These are phyloP conservation scores for Perdita meconis DNA, from an alignment of 2,888 invertebrate genomes.

Conservation along the genomic window DNA sequence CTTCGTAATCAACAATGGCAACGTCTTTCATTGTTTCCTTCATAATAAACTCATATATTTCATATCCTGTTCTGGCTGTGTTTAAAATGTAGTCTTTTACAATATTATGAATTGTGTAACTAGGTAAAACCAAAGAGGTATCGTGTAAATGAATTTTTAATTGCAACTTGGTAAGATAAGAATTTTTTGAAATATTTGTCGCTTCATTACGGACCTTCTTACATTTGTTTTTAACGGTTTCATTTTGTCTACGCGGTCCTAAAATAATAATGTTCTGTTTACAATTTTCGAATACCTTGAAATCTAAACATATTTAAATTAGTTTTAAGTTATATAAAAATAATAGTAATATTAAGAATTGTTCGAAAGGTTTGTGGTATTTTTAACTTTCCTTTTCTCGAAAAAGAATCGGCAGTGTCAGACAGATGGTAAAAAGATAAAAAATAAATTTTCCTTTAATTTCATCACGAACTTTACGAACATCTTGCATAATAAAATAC, in stretches of 20 bases:
- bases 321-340: not conserved
- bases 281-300: not conserved
- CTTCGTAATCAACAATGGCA: slow-evolving; percentile 21
- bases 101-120: not conserved
- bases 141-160: slow-evolving; percentile 15
- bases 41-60: slow-evolving; percentile 35
- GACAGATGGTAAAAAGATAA: too few relatives aligned
- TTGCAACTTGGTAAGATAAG: not conserved
- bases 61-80: slow-evolving; percentile 2
- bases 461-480: too few relatives aligned
- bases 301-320: slow-evolving; percentile 2
- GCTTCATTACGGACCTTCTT: not conserved
- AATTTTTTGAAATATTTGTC: not conserved
- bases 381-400: too few relatives aligned
- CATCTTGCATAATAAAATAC: too few relatives aligned
- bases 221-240: not conserved
- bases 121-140: slow-evolving; percentile 3
- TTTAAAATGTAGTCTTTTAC: slow-evolving; percentile 7
- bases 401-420: too few relatives aligned
- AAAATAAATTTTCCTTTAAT: too few relatives aligned
- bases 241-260: not conserved
- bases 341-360: not conserved
- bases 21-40: not conserved
- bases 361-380: too few relatives aligned
- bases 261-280: slow-evolving; percentile 16